Percentiles rank a stretch among this genome's conserved stretches.
These are phyloP conservation scores for Hycleus cichorii DNA, from an alignment of 1,140 invertebrate genomes.

Conservation along the genomic window DNA sequence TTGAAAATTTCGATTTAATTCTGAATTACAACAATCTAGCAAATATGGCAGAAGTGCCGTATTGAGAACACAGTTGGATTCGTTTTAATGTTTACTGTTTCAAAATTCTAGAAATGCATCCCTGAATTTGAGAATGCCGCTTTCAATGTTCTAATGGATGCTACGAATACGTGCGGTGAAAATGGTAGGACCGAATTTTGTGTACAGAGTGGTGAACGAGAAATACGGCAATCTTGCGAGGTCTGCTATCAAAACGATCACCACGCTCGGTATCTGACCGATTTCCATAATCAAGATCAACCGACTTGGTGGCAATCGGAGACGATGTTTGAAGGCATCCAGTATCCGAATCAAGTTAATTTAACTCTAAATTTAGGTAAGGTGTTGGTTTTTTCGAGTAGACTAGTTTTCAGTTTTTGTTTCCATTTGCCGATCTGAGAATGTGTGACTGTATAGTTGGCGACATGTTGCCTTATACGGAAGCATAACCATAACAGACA, in stretches of 20 bases:
- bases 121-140: constrained; percentile 96
- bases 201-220: constrained; percentile 68
- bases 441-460: no score
- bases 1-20: no score
- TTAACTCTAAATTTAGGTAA: constrained; percentile 83
- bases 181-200: constrained; percentile 73
- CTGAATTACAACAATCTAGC: no score
- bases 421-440: background rate
- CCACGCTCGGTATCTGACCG: constrained; percentile 76
- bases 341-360: constrained; percentile 86
- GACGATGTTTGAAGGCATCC: constrained; percentile 89
- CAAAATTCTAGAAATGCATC: constrained; percentile 72
- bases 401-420: background rate
- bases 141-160: constrained; percentile 77
- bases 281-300: constrained; percentile 80
- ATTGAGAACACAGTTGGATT: no score
- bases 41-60: no score
- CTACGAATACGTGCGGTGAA: constrained; percentile 92
- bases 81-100: no score
- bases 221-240: constrained; percentile 55
- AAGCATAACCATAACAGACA: constrained; percentile 15
- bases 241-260: constrained; percentile 59
- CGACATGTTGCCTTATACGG: constrained; percentile 13
- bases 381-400: constrained; percentile 29
- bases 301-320: constrained; percentile 98